phyloP scores from a whole-genome alignment of 2,113 vertebrate genomes.

The Phyllopteryx taeniolatus region DNA sequence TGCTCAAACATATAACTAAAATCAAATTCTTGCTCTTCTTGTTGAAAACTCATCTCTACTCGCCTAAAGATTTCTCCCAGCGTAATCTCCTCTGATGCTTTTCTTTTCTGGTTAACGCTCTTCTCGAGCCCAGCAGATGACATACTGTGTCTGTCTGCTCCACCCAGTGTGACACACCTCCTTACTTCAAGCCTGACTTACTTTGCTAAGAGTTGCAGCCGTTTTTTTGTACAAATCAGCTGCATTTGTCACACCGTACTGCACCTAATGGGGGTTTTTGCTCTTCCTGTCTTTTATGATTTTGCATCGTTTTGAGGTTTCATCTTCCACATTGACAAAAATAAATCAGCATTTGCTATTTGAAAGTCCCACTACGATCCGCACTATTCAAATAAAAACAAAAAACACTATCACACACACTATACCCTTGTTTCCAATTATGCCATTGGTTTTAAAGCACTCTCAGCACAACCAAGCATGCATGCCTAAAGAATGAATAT shows the following conservation, averaged over 20 bases:
- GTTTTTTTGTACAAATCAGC: slow-evolving; percentile 15
- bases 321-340: slow-evolving; percentile 12
- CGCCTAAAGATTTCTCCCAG: slow-evolving; percentile 8
- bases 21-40: slow-evolving; percentile 82
- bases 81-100: slow-evolving; percentile 31
- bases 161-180: slow-evolving; percentile 46
- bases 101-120: slow-evolving; percentile 22
- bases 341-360: slow-evolving; percentile 9
- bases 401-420: slow-evolving; percentile 33
- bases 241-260: slow-evolving; percentile 19
- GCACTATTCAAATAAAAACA: slow-evolving; percentile 39
- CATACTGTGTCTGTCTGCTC: slow-evolving; percentile 42
- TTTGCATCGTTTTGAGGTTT: slow-evolving; percentile 35
- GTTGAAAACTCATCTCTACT: slow-evolving; percentile 76
- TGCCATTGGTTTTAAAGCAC: slow-evolving; percentile 60
- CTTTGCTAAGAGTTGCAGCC: slow-evolving; percentile 32
- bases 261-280: slow-evolving; percentile 38
- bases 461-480: slow-evolving; percentile 46
- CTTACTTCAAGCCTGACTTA: slow-evolving; percentile 50
- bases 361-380: not conserved
- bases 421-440: slow-evolving; percentile 53
- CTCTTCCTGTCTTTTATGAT: slow-evolving; percentile 25
- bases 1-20: slow-evolving; percentile 87
- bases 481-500: slow-evolving; percentile 52
- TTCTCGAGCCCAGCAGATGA: slow-evolving; percentile 34